Percentiles rank a stretch among this genome's conserved stretches.
phyloP scores from a whole-genome alignment of 2,888 invertebrate species.

The Coelinius sp. region DNA sequence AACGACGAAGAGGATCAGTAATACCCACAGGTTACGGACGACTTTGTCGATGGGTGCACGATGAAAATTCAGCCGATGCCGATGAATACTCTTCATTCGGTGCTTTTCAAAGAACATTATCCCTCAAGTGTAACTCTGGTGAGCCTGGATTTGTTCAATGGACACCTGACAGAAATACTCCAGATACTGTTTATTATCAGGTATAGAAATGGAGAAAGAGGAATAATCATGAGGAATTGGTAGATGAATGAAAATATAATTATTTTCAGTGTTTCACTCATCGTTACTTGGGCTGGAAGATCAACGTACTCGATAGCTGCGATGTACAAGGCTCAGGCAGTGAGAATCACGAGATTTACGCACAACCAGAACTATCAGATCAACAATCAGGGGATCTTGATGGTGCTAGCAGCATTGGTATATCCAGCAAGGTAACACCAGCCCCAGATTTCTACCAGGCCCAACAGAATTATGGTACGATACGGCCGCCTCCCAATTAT shows the following conservation, averaged over 20 bases:
- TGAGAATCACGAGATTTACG: conserved; percentile 74
- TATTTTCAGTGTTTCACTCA: conserved; percentile 87
- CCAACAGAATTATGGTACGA: conserved; percentile 51
- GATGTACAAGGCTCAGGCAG: conserved; percentile 74
- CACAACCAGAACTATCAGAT: conserved; percentile 68
- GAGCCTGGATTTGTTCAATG: conserved; percentile 89
- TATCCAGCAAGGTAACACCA: conserved; percentile 67
- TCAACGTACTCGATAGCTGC: conserved; percentile 89
- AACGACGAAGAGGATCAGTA: conserved; percentile 78
- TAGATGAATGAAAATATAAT: neutral
- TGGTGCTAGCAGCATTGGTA: conserved; percentile 59
- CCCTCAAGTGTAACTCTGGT: conserved; percentile 86
- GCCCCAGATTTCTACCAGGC: conserved; percentile 63
- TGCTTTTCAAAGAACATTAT: conserved; percentile 88
- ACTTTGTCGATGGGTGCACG: conserved; percentile 90
- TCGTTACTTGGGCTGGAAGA: conserved; percentile 95
- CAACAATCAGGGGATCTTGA: conserved; percentile 62
- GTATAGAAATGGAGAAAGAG: conserved; percentile 68
- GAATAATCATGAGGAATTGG: too few relatives aligned
- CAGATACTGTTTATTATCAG: conserved; percentile 94
- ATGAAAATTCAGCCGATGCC: conserved; percentile 79
- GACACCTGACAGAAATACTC: conserved; percentile 89
- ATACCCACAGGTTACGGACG: conserved; percentile 86
- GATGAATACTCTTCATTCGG: conserved; percentile 91
- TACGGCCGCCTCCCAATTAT: conserved; percentile 40